A percentile compares a stretch with the other conserved stretches of the same genome.
Conservation (phyloP, 2,113 vertebrate species). For the Galemys pyrenaicus region DNA sequence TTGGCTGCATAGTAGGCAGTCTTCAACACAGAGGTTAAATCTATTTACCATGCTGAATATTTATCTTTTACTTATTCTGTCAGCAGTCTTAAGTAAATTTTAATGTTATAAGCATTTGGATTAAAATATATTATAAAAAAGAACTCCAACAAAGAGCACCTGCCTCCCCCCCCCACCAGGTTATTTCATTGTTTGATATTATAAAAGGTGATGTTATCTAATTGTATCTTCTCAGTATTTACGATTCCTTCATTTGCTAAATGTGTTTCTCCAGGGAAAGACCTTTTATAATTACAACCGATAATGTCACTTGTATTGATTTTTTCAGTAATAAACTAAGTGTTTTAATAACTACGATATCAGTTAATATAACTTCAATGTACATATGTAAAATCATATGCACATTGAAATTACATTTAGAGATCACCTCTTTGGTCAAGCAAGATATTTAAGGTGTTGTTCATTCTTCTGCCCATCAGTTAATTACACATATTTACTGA, state of each 20-base stretch:
- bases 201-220: neutral
- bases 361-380: neutral
- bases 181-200: slow-evolving; percentile 42
- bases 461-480: neutral
- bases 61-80: slow-evolving; percentile 28
- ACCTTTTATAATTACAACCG: neutral
- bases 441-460: neutral
- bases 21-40: neutral
- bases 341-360: slow-evolving; percentile 25
- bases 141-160: neutral
- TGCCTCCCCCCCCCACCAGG: neutral
- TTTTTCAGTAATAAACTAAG: slow-evolving; percentile 8
- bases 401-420: slow-evolving; percentile 38
- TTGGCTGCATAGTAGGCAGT: neutral
- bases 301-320: neutral
- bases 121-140: slow-evolving; percentile 27
- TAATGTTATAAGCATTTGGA: neutral
- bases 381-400: slow-evolving; percentile 4
- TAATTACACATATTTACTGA: neutral
- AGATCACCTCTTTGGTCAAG: neutral
- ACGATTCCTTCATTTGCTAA: neutral
- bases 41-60: neutral
- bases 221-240: slow-evolving; percentile 24
- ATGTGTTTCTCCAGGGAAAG: neutral
- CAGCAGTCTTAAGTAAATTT: slow-evolving; percentile 21